Evolutionary conservation across 2,797 vertebrate genomes (phyloP), one percentile per base, ranked within the genome.

Genomic region (Enteromius radiatus): DNA sequence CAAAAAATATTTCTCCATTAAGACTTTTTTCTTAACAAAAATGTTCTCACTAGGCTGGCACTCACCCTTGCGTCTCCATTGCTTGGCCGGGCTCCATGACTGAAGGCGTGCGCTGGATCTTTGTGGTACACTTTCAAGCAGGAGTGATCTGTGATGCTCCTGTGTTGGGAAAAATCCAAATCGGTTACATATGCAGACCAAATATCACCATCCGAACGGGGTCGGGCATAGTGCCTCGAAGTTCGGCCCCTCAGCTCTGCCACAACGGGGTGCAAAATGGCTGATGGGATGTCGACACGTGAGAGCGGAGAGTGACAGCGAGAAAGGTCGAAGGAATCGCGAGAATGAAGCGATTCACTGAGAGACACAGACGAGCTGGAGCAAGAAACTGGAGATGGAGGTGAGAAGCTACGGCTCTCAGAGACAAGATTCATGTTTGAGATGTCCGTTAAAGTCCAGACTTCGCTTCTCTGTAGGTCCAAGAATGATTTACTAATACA

Each of bases 101-200:
- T 99, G 92, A 99, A 98, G 0, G 96, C 97, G 0, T 98, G 97
- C 2, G 95, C 97, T 7, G 98, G 97, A 84, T 98, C 97, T 90
- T 97, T 99, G 94, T 98, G 97, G 94, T 99, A 99, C 84, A 99
- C 97, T 92, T 99, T 99, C 90, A 99, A 95, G 89, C 97, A 97
- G 71, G 97, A 97, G 92, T 97, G 95, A 91, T 97, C 96, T 67
- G 96, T 95, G 91, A 99, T 98, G 92, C 96, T 97, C 95, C 98
- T 99, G 91, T 90, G 76, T 33, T 89, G 92, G 91, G 91, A 92
- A 92, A 92, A 94, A 31, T 87, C 65, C 61, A 45, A 28, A 64
- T 36, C 9, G 14, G 33, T 74, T 21, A 79, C 2, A 92, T 91
- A 86, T 23, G 77, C 11, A 64, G 87, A 85, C 93, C 92, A 94